phyloP scores from a whole-genome alignment of 2,113 vertebrate species.

The Epinephelus fuscoguttatus region DNA sequence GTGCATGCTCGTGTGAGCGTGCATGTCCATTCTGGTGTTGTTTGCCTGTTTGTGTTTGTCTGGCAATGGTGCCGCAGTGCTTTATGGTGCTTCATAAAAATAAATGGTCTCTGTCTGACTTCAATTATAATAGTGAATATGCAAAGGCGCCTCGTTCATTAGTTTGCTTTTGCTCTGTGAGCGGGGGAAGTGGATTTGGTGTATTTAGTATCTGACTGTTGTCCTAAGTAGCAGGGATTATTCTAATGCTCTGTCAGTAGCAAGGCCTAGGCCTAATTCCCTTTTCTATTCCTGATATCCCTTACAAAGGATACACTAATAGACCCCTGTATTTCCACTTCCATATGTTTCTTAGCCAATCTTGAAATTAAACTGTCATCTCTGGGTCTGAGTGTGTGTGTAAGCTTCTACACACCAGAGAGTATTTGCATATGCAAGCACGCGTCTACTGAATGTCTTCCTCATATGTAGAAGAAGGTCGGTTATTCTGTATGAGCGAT shows the following conservation, averaged over 20 bases:
- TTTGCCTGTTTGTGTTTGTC: constrained; percentile 46
- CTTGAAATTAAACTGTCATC: constrained; percentile 55
- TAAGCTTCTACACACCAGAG: not conserved
- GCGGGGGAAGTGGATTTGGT: constrained; percentile 68
- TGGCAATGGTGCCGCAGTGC: constrained; percentile 18
- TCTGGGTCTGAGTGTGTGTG: constrained; percentile 10
- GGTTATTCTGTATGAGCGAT: not conserved
- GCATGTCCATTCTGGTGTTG: not conserved
- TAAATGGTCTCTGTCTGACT: constrained; percentile 73
- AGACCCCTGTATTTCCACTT: constrained; percentile 48
- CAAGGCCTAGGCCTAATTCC: constrained; percentile 65
- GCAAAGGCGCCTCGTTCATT: constrained; percentile 69
- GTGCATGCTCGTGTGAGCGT: not conserved
- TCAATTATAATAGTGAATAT: constrained; percentile 71
- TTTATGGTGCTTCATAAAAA: constrained; percentile 78
- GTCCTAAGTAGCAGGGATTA: constrained; percentile 82
- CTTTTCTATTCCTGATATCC: constrained; percentile 69
- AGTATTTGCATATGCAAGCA: constrained; percentile 5
- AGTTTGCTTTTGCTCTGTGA: constrained; percentile 69
- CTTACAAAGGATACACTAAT: constrained; percentile 74
- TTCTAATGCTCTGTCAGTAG: constrained; percentile 79
- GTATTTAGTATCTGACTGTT: constrained; percentile 79
- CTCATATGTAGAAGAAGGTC: not conserved
- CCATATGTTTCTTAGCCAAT: constrained; percentile 45
- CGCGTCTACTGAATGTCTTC: not conserved